Evolutionary conservation across 2,888 invertebrate genomes (phyloP).

Genomic region (Tetropium fuscum): DNA sequence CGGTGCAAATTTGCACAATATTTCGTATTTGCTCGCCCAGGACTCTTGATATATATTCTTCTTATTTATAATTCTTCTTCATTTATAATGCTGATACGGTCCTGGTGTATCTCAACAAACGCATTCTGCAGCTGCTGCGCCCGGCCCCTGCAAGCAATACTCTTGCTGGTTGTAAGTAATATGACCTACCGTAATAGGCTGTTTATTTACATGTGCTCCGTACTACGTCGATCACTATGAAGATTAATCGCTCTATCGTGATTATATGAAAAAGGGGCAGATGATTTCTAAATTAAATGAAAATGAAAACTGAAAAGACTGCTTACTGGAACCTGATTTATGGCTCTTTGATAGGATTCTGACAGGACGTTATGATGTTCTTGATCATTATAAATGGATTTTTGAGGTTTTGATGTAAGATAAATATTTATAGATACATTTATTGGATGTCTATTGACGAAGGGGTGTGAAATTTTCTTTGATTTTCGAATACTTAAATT

Average conservation of each 20-base stretch:
- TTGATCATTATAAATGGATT: constrained; percentile 17
- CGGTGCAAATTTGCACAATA: no score
- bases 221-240: constrained; percentile 18
- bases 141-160: constrained; percentile 5
- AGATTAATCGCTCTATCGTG: constrained; percentile 30
- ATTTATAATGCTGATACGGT: no score
- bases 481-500: no score
- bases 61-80: no score
- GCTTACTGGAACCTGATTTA: constrained; percentile 10
- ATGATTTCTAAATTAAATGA: constrained; percentile 28
- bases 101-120: constrained; percentile 1
- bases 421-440: no score
- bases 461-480: no score
- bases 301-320: constrained; percentile 5
- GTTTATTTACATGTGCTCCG: constrained; percentile 20
- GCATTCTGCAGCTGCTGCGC: constrained; percentile 11
- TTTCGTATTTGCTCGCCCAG: no score
- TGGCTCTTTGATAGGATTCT: constrained; percentile 11
- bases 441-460: no score
- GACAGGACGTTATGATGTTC: constrained; percentile 7
- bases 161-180: constrained; percentile 19
- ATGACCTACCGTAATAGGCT: constrained; percentile 26
- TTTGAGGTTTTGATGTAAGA: no score
- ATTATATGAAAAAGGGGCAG: constrained; percentile 21
- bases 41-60: no score